phyloP scores from a whole-genome alignment of 2,888 invertebrate genomes.

The Tenthredo notha region DNA sequence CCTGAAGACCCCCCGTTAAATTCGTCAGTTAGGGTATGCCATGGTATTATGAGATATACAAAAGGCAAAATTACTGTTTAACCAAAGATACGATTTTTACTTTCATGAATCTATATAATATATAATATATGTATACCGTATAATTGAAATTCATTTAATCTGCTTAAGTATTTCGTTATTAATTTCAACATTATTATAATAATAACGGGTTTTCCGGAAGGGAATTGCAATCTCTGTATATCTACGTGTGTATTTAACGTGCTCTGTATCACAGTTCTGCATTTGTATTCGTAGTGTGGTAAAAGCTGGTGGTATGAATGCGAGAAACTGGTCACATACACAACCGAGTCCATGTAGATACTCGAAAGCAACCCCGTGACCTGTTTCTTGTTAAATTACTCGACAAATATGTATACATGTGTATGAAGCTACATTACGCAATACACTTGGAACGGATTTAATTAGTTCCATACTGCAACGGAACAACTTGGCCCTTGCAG shows the following conservation, averaged over 20 bases:
- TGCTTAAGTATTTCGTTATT: neutral
- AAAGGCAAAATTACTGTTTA: neutral
- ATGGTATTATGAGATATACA: neutral
- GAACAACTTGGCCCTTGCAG: constrained; percentile 1
- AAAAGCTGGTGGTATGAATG: neutral
- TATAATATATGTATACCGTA: neutral
- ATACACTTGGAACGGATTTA: constrained; percentile 49
- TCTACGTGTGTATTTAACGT: constrained; percentile 9
- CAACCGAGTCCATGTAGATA: constrained; percentile 13
- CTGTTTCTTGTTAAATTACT: constrained; percentile 51
- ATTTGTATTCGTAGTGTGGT: constrained; percentile 40
- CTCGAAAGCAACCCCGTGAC: constrained; percentile 44
- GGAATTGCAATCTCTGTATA: constrained; percentile 23
- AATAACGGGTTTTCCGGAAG: constrained; percentile 14
- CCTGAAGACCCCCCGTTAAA: neutral
- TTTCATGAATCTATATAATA: neutral
- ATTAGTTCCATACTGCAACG: constrained; percentile 26
- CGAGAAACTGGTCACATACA: constrained; percentile 34
- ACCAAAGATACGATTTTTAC: neutral
- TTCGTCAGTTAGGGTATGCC: neutral
- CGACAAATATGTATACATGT: constrained; percentile 34
- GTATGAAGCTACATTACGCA: constrained; percentile 23
- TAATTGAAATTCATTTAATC: neutral
- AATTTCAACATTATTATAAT: neutral
- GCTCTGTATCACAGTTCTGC: constrained; percentile 28